These are phyloP conservation scores for Paralvinella palmiformis DNA, from an alignment of 1,140 invertebrate genomes.

Conservation along the genomic window DNA sequence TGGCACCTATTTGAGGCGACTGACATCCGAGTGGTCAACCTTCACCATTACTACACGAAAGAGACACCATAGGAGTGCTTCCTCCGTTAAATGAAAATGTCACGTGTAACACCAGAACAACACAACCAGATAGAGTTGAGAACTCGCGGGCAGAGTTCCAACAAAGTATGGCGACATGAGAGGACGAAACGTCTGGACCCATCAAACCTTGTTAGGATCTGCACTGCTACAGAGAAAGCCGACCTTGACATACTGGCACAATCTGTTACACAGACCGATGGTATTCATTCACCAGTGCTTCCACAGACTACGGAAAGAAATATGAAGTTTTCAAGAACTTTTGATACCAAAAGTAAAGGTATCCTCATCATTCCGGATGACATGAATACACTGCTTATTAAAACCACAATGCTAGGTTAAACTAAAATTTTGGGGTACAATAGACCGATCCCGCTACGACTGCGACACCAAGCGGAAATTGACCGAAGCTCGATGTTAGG, in stretches of 20 bases:
- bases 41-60: constrained; percentile 15
- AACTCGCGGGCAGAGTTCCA: constrained; percentile 21
- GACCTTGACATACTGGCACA: constrained; percentile 20
- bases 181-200: constrained; percentile 19
- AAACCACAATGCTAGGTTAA: background rate
- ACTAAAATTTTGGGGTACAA: background rate
- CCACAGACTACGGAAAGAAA: constrained; percentile 20
- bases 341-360: background rate
- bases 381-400: background rate
- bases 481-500: no score
- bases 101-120: constrained; percentile 16
- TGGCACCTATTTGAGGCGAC: constrained; percentile 15
- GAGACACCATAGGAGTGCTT: constrained; percentile 3
- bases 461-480: no score
- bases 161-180: constrained; percentile 21
- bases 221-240: constrained; percentile 23
- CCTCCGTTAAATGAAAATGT: constrained; percentile 10
- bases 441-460: no score
- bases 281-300: constrained; percentile 7
- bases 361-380: background rate
- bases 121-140: constrained; percentile 13
- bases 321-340: constrained; percentile 19
- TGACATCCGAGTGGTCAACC: constrained; percentile 20
- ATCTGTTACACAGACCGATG: background rate
- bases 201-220: constrained; percentile 27